Base-by-base conservation (phyloP, 1,140 invertebrate genomes). In the Drosophila parvula region DNA sequence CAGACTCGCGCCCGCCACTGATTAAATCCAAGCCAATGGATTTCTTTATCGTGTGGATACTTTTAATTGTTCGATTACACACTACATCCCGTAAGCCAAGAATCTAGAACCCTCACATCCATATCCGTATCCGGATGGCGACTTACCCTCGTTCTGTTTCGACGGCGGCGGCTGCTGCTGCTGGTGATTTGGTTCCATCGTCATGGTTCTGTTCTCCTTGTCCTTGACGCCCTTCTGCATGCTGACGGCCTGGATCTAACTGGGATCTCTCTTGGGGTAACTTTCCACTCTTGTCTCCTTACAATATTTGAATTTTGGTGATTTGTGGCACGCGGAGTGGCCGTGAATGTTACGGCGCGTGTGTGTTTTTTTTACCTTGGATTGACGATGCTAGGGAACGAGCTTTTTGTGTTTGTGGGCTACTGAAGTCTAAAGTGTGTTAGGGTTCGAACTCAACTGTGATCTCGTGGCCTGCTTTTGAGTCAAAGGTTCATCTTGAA, bases 161-260 rank as follows among this genome's bases (percentile, higher is more conserved):
- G 59, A 27, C 11, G 59, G 8, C 5, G 62, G 67, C 30, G 70
- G 73, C 5, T 71, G 65, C 28, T 76, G 76, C 28, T 70, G 57
- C 5, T 64, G 45, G 4, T 44, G 61, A 18, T 81, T 71, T 7
- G 62, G 62, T 22, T 2, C 47, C 22, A n/a, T 7, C 5, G 22
- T 2, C 34, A 40, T 27, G 28, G 53, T 38, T 51, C 58, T 40
- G 75, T 64, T 58, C 48, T 69, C 82, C 82, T 75, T 85, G 44
- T 85, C 79, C 50, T 75, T 88, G 44, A 50, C 74, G 61, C 64
- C 64, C 63, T 86, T 85, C 56, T 81, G 82, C 82, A 85, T 88
- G 34, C 16, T 55, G 51, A 0, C 18, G 8, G 12, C 12, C 7
- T 53, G 28, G 5, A 1, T n/a, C 16, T 11, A 14, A 0, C 10